phyloP scores from a whole-genome alignment of 92 coral and sea anemone species.

The Pocillopora meandrina region DNA sequence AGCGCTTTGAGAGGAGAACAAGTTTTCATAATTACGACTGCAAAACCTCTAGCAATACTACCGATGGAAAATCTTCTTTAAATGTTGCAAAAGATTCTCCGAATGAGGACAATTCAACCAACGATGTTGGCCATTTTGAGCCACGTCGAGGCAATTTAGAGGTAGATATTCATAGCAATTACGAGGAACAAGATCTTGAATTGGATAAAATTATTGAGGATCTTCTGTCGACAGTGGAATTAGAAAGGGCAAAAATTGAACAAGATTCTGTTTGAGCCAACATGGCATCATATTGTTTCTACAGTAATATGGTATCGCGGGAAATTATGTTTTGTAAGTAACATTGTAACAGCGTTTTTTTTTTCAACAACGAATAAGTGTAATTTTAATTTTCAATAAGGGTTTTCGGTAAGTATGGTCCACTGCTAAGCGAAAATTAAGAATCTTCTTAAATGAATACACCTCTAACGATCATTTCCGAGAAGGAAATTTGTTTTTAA shows the following conservation, averaged over 20 bases:
- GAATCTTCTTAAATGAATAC: not conserved
- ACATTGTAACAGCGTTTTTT: not conserved
- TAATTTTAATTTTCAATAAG: not conserved
- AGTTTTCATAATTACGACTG: slow-evolving; percentile 23
- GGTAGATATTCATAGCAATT: slow-evolving; percentile 34
- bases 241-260: slow-evolving; percentile 65
- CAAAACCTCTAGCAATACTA: not conserved
- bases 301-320: not conserved
- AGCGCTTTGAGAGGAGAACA: slow-evolving; percentile 9
- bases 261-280: slow-evolving; percentile 6
- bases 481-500: not conserved
- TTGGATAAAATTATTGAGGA: slow-evolving; percentile 75
- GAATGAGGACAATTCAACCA: not conserved
- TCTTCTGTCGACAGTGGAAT: slow-evolving; percentile 70
- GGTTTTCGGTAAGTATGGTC: not conserved
- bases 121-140: not conserved
- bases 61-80: slow-evolving; percentile 1
- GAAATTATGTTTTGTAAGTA: slow-evolving; percentile 1
- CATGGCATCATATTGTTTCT: not conserved
- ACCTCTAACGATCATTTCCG: not conserved
- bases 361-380: not conserved
- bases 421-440: not conserved
- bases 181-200: slow-evolving; percentile 69
- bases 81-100: not conserved
- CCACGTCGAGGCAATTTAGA: slow-evolving; percentile 16